These are phyloP conservation scores for Anolis apletophallus DNA, from an alignment of 2,797 vertebrate species.

Conservation along the genomic window DNA sequence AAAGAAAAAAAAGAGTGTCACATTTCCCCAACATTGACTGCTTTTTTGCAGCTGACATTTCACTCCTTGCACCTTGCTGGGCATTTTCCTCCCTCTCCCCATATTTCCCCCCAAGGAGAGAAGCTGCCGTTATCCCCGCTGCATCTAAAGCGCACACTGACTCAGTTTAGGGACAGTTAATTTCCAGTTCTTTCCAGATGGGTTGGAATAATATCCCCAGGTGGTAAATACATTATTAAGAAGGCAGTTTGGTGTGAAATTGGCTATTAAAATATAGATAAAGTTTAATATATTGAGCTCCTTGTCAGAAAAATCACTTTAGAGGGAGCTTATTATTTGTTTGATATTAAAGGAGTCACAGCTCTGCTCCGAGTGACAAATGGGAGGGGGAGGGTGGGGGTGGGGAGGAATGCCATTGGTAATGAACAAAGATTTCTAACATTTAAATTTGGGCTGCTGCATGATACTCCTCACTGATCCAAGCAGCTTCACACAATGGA, in stretches of 20 bases:
- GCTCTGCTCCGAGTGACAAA: slow-evolving; percentile 84
- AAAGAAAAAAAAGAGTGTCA: slow-evolving; percentile 15
- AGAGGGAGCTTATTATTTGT: slow-evolving; percentile 87
- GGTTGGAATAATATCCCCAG: slow-evolving; percentile 87
- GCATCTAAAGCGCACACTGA: slow-evolving; percentile 79
- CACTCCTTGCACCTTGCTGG: slow-evolving; percentile 38
- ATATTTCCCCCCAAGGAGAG: slow-evolving; percentile 66
- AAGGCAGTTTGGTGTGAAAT: slow-evolving; percentile 89
- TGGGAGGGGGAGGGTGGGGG: slow-evolving; percentile 68
- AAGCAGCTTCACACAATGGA: slow-evolving; percentile 24
- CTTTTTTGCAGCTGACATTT: slow-evolving; percentile 68
- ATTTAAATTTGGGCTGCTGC: slow-evolving; percentile 81
- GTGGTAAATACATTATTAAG: slow-evolving; percentile 89
- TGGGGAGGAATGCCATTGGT: slow-evolving; percentile 76
- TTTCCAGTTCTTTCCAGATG: slow-evolving; percentile 88
- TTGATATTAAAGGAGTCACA: slow-evolving; percentile 87
- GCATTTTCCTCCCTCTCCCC: slow-evolving; percentile 64
- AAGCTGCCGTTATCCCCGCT: slow-evolving; percentile 72
- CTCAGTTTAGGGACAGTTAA: slow-evolving; percentile 86
- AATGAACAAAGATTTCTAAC: slow-evolving; percentile 85
- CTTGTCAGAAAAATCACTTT: slow-evolving; percentile 89
- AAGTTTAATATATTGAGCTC: slow-evolving; percentile 88
- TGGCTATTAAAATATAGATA: slow-evolving; percentile 90
- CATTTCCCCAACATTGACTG: slow-evolving; percentile 26
- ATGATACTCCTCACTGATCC: slow-evolving; percentile 51